These are phyloP conservation scores for Drosophila dunni DNA, from an alignment of 1,140 invertebrate genomes.

Conservation along the genomic window DNA sequence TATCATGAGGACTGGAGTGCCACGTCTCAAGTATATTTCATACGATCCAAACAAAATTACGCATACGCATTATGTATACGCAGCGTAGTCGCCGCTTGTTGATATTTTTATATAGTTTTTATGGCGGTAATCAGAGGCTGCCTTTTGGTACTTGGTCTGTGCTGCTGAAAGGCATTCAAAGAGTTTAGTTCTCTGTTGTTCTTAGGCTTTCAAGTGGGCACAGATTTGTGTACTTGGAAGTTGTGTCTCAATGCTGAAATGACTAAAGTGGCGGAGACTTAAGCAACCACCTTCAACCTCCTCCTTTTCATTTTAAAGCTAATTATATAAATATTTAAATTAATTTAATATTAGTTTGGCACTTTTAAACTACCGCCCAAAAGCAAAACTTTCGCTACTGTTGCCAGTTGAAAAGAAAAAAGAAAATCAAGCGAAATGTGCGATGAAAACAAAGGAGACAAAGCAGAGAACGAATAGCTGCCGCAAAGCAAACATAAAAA, in stretches of 20 bases:
- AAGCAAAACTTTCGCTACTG: conserved; percentile 50
- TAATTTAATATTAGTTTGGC: conserved; percentile 1
- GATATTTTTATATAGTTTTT: conserved; percentile 55
- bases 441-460: conserved; percentile 68
- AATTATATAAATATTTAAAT: conserved; percentile 12
- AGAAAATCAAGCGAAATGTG: conserved; percentile 57
- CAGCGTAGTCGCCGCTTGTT: conserved; percentile 46
- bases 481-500: conserved; percentile 18
- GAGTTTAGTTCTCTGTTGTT: conserved; percentile 32
- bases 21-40: conserved; percentile 59
- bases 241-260: conserved; percentile 46
- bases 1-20: conserved; percentile 54
- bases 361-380: conserved; percentile 45
- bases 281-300: background rate
- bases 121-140: conserved; percentile 49
- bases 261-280: conserved; percentile 18
- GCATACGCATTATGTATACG: conserved; percentile 66
- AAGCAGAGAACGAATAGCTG: conserved; percentile 48
- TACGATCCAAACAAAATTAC: conserved; percentile 5
- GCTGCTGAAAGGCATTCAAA: conserved; percentile 64
- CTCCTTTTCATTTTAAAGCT: background rate
- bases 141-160: conserved; percentile 24
- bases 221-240: conserved; percentile 35
- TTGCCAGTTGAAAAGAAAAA: conserved; percentile 51
- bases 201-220: conserved; percentile 61